phyloP scores from a whole-genome alignment of 1,140 invertebrate genomes.

The Leptinotarsa lineolata region DNA sequence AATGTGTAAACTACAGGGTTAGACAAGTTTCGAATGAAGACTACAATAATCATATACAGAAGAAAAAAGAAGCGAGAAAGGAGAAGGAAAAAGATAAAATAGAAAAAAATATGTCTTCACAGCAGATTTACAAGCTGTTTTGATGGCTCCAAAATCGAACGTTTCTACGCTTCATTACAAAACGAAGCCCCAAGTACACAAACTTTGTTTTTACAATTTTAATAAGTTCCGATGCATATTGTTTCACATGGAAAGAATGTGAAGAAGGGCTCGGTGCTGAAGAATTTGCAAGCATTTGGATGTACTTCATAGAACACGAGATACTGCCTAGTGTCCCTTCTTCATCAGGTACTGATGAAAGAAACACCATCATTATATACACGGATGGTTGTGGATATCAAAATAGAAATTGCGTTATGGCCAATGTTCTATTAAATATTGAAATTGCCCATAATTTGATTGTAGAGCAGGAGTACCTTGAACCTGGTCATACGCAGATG shows the following conservation, averaged over 20 bases:
- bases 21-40: no score
- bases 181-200: slow-evolving; percentile 19
- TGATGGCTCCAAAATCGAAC: no score
- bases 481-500: slow-evolving; percentile 26
- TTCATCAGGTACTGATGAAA: slow-evolving; percentile 6
- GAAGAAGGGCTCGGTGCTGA: background rate
- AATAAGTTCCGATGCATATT: slow-evolving; percentile 2
- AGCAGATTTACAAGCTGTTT: no score
- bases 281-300: slow-evolving; percentile 12
- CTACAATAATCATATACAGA: no score
- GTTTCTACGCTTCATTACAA: slow-evolving; percentile 26
- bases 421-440: slow-evolving; percentile 34
- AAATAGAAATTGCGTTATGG: no score
- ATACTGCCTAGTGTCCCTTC: no score
- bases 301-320: no score
- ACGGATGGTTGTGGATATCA: no score
- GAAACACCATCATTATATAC: slow-evolving; percentile 29
- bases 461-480: slow-evolving; percentile 26
- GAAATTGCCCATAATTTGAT: slow-evolving; percentile 16
- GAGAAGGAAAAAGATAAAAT: slow-evolving; percentile 18
- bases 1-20: no score
- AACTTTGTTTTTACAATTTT: slow-evolving; percentile 4
- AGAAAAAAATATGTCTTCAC: slow-evolving; percentile 19
- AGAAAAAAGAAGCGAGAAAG: slow-evolving; percentile 23
- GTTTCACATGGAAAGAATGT: slow-evolving; percentile 9